Evolutionary conservation across 2,888 invertebrate genomes (phyloP).

Genomic region (Protodeltote pygarga): DNA sequence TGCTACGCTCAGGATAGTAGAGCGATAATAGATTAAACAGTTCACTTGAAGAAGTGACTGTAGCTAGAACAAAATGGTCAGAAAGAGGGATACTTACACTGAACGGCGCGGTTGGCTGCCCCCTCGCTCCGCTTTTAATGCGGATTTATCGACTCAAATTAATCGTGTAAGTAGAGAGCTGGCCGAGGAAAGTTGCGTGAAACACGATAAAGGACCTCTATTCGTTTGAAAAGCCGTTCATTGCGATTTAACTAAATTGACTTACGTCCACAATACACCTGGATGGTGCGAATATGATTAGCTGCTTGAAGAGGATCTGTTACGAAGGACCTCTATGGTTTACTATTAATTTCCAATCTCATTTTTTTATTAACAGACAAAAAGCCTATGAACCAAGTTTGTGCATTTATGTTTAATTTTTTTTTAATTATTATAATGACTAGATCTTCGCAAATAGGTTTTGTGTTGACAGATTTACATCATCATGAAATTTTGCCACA

Average conservation of each 20-base stretch:
- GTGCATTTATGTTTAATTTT: no score
- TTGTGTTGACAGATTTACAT: no score
- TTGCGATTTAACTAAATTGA: constrained; percentile 73
- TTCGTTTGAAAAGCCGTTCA: constrained; percentile 71
- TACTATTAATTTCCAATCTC: no score
- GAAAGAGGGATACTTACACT: constrained; percentile 76
- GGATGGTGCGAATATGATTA: constrained; percentile 44
- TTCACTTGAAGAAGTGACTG: constrained; percentile 59
- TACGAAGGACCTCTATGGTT: no score
- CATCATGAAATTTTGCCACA: no score
- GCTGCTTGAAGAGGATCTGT: constrained; percentile 6
- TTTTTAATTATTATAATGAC: no score
- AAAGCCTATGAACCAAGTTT: no score
- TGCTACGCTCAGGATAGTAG: constrained; percentile 47
- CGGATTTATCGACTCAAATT: constrained; percentile 86
- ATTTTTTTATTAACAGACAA: no score
- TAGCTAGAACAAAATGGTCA: constrained; percentile 74
- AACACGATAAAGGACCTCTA: constrained; percentile 78
- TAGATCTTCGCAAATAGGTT: no score
- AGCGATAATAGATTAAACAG: constrained; percentile 65
- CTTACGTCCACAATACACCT: constrained; percentile 60
- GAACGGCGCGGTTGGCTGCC: constrained; percentile 77
- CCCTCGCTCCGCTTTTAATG: constrained; percentile 81
- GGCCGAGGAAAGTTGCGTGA: constrained; percentile 81
- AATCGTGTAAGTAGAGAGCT: constrained; percentile 83